These are phyloP conservation scores for Hyposoter didymator DNA, from an alignment of 2,888 invertebrate species.

Conservation along the genomic window DNA sequence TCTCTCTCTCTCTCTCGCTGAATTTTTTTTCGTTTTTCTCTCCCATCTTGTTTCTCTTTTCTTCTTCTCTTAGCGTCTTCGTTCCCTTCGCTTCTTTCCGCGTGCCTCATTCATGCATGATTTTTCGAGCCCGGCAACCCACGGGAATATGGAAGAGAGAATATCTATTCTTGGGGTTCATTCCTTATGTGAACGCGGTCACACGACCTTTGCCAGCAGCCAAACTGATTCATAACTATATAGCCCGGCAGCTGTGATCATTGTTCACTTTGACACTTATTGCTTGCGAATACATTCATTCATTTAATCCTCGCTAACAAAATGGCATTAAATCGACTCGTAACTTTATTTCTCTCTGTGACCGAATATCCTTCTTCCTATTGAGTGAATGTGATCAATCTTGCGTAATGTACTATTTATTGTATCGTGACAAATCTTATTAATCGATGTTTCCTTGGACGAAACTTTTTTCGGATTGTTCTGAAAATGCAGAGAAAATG, in stretches of 20 bases:
- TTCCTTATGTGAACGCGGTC: slow-evolving; percentile 38
- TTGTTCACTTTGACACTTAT: slow-evolving; percentile 67
- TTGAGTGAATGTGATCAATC: too few species aligned
- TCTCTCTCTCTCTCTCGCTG: too few species aligned
- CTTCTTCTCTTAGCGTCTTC: neutral
- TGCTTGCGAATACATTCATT: slow-evolving; percentile 47
- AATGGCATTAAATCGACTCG: slow-evolving; percentile 4
- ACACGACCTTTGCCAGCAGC: slow-evolving; percentile 50
- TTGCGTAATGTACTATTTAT: too few species aligned
- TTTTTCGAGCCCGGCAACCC: slow-evolving; percentile 9
- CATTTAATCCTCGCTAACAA: neutral
- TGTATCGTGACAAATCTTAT: too few species aligned
- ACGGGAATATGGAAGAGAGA: slow-evolving; percentile 28
- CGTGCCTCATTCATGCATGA: neutral
- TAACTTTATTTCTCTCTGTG: neutral
- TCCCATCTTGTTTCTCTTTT: neutral
- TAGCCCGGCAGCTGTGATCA: slow-evolving; percentile 49
- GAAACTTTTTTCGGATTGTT: too few species aligned
- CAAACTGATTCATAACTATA: slow-evolving; percentile 65
- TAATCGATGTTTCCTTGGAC: too few species aligned
- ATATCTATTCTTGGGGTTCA: slow-evolving; percentile 45
- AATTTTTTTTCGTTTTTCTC: neutral
- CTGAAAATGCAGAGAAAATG: too few species aligned
- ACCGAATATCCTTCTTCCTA: neutral
- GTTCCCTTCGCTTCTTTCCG: neutral